These are phyloP conservation scores for Toxotes chatareus DNA, from an alignment of 2,113 vertebrate species.

Conservation along the genomic window DNA sequence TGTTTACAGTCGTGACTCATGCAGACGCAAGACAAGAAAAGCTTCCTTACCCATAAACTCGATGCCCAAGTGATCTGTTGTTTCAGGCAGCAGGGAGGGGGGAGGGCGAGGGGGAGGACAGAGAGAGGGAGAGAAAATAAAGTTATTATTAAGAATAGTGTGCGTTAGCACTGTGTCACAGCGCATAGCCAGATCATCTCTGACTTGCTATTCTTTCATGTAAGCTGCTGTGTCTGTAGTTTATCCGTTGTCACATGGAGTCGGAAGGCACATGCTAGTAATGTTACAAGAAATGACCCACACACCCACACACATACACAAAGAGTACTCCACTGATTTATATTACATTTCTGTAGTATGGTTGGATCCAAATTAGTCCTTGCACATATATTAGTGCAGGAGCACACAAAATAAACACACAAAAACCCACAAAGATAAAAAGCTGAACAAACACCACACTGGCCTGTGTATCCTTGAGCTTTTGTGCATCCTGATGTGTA, in stretches of 20 bases:
- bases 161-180: conserved; percentile 51
- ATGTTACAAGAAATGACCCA: conserved; percentile 10
- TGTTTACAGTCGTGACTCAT: conserved; percentile 37
- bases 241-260: conserved; percentile 29
- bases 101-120: neutral
- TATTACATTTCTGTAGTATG: too few species aligned
- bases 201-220: conserved; percentile 16
- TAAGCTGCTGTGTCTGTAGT: neutral
- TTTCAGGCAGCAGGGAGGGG: conserved; percentile 25
- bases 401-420: neutral
- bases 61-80: conserved; percentile 82
- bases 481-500: neutral
- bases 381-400: too few species aligned
- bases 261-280: conserved; percentile 30
- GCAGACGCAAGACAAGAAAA: conserved; percentile 36
- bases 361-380: neutral
- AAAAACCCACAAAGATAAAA: neutral
- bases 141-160: conserved; percentile 39
- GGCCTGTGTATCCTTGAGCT: too few species aligned
- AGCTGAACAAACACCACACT: neutral
- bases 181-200: neutral
- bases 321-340: too few species aligned
- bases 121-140: conserved; percentile 12
- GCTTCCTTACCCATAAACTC: conserved; percentile 83
- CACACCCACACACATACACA: conserved; percentile 5